Base-by-base conservation (phyloP, 2,888 invertebrate genomes). In the Galeopsomyia nigrocyanea region DNA sequence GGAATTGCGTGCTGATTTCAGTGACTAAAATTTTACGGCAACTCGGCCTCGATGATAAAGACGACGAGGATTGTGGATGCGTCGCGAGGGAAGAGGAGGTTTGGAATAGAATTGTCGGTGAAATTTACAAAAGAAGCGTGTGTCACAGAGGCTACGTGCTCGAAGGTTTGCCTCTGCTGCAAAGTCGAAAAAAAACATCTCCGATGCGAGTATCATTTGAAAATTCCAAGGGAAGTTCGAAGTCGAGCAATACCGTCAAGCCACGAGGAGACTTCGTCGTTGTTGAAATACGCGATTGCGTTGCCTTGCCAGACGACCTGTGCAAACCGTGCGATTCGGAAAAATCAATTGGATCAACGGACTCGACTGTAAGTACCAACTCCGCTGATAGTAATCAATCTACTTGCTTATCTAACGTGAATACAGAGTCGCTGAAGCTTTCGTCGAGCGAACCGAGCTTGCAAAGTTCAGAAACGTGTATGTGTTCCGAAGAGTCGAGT, bases 61-160 rank as follows among this genome's bases (percentile, higher is more conserved):
- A 47, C 2, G 58, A 61, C 19, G 22, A 10, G 14, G 55, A 55
- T 1, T 69, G 74, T 47, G 63, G 57, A 3, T 70, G 74, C 57
- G 62, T 39, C 16, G 1, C 50, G 10, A 39, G 9, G 9, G 61
- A 60, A 75, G 88, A 90, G 76, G 82, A 88, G 5, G 85, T 92
- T 39, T 77, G 90, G 62, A 81, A 88, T 75, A 84, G 92, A 21
- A 82, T 92, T 14, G 87, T 89, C 77, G 84, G 84, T 64, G 89
- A 90, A 79, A 76, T 91, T 1, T 82, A 87, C 60, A 88, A 88
- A 21, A 87, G 88, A 69, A 87, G 88, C 31, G 87, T 90, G 17
- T 82, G 86, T 78, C 90, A 92, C 79, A 87, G 90, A 80, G 93
- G 92, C 10, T 92, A 90, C 87, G 88, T 93, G 2, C 82, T 92